Base-by-base conservation (phyloP, 2,113 vertebrate species). In the Corythornis vintsioides region DNA sequence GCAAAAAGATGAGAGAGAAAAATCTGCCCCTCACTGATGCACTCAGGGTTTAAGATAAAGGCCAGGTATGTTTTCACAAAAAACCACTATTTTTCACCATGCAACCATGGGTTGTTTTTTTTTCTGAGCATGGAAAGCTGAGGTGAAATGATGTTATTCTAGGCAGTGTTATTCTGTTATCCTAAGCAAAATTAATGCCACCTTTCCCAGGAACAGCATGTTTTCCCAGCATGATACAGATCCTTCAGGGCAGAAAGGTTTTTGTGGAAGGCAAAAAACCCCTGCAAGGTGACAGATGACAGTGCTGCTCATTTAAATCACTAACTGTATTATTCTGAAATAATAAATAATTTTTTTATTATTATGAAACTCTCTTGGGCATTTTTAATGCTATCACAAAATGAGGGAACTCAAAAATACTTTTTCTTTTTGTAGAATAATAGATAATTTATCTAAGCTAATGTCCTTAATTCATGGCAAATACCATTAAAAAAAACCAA, bases 281-380 rank as follows among this genome's bases (percentile, higher is more conserved):
- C 3, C 21, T 57, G 33, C 70, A 71, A 86, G 65, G 61, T 67
- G 77, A 86, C 26, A 83, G n/a, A 57, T 57, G 16, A 61, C 38
- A 92, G 40, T 15, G 52, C 59, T 81, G 73, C 11, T 82, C 24
- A 69, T 57, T 93, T 70, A 85, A 76, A 79, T 61, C 64, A 61
- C 71, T 61, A 38, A 38, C 38, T 38, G 38, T 38, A 38, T 38
- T 38, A 38, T 38, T 38, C 38, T 38, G 38, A 38, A 38, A 38
- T 38, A 38, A 38, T 38, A 38, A 38, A 38, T 38, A 38, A 38
- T 38, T 38, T 38, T 38, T 38, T 9, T 38, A 38, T 9, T 38
- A 38, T 38, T 38, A 33, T 33, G 33, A 33, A 33, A 33, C 7
- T 33, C 33, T 33, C 7, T 33, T 33, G 33, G 33, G 33, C 6